Conservation (phyloP, 2,113 vertebrate genomes). For the human region GRCh38 chr18:28475501-28476000, state of each 20-base stretch:
- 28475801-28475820: background rate
- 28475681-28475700: background rate
- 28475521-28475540: background rate
- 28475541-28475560: background rate
- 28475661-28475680: background rate
- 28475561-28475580: background rate
- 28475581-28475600: background rate
- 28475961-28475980: too few relatives aligned
- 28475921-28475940: background rate
- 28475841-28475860: background rate
- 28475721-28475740: background rate
- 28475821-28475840: background rate
- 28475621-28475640: background rate
- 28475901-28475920: background rate
- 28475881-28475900: background rate
- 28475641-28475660: background rate
- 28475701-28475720: background rate
- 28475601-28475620: background rate
- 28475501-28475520: background rate
- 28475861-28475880: background rate
- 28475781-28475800: background rate
- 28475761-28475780: background rate
- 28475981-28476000: too few relatives aligned
- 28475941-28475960: too few relatives aligned
- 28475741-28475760: background rate